phyloP scores from a whole-genome alignment of 1,140 invertebrate genomes.

The Arion vulgaris region DNA sequence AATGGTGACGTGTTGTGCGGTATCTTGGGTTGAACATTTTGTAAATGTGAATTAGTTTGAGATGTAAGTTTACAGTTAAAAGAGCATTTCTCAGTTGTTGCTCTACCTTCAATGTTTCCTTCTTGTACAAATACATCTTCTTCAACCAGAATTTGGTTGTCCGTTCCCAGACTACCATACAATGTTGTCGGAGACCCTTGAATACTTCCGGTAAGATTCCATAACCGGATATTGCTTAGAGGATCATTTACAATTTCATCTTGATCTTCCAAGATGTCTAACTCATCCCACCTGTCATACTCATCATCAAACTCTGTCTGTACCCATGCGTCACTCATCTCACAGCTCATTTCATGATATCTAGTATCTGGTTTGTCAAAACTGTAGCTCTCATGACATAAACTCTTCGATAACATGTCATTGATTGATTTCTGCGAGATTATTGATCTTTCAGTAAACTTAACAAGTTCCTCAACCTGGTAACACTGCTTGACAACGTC shows the following conservation, averaged over 20 bases:
- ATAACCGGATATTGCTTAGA: not conserved
- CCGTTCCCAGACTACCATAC: not conserved
- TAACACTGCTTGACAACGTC: not conserved
- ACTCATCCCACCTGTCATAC: not conserved
- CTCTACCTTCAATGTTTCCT: not conserved
- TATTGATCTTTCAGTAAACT: not conserved
- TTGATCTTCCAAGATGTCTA: not conserved
- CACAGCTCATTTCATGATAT: not conserved
- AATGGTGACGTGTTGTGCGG: too few species aligned
- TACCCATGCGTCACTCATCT: constrained; percentile 25
- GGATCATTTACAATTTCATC: constrained; percentile 5
- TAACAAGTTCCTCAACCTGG: not conserved
- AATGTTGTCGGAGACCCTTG: constrained; percentile 3
- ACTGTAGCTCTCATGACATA: not conserved
- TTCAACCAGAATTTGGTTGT: not conserved
- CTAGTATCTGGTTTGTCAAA: not conserved
- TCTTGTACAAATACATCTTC: not conserved
- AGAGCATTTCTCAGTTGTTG: not conserved
- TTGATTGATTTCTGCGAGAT: too few species aligned
- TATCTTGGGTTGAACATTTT: too few species aligned
- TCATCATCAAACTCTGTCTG: constrained; percentile 36
- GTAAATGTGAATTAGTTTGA: too few species aligned
- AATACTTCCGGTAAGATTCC: constrained; percentile 20
- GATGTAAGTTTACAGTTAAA: too few species aligned
- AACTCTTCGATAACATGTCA: too few species aligned